Percentiles rank a stretch among this genome's conserved stretches.
These are phyloP conservation scores for Poeciliopsis presidionis DNA, from an alignment of 2,797 vertebrate genomes.

Conservation along the genomic window DNA sequence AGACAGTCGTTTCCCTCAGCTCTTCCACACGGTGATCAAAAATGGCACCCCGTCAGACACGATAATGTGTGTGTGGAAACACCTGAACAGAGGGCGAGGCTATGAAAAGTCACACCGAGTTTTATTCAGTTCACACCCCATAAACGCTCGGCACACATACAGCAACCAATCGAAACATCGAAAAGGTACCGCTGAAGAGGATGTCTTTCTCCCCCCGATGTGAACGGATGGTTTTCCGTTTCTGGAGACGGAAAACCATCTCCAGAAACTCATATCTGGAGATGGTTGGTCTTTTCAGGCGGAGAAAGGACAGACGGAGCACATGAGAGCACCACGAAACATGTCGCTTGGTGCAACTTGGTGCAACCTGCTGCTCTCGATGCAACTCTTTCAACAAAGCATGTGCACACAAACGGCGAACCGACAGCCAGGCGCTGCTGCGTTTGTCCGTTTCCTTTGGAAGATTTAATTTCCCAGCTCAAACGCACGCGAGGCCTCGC, in stretches of 20 bases:
- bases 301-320: constrained; percentile 20
- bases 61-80: background rate
- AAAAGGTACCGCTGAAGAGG: background rate
- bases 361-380: constrained; percentile 27
- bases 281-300: background rate
- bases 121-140: background rate
- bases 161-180: background rate
- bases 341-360: constrained; percentile 21
- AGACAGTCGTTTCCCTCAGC: too few species aligned
- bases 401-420: background rate
- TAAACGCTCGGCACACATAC: background rate
- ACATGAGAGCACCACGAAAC: constrained; percentile 25
- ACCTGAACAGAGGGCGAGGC: background rate
- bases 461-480: constrained; percentile 1
- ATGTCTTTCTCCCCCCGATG: background rate
- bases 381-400: constrained; percentile 33
- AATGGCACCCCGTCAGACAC: background rate
- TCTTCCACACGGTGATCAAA: background rate
- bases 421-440: background rate
- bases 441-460: constrained; percentile 13
- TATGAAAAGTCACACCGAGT: background rate
- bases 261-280: background rate
- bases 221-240: too few species aligned
- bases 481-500: background rate
- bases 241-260: background rate